Base-by-base conservation (phyloP, 2,888 invertebrate genomes). In the Sphaerophoria taeniata region DNA sequence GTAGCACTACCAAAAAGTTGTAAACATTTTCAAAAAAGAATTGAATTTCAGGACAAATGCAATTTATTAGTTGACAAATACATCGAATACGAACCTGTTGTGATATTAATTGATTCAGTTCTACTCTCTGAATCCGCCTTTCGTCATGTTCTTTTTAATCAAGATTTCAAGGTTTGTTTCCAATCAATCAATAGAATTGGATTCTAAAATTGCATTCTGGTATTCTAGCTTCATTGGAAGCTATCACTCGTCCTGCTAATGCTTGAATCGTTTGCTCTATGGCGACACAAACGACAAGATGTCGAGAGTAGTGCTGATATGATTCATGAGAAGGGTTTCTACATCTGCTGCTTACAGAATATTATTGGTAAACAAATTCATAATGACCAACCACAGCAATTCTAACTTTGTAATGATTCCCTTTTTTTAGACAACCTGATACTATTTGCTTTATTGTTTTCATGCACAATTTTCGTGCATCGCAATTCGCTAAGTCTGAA, bases 11-110 rank as follows among this genome's bases (percentile, higher is more conserved):
- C 39, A 43, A 9, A 7, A 43, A 3, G 4, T 3, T 43, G 3
- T 43, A 43, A 9, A 43, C 9, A 43, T 43, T 3, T 11, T 9
- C 0, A 43, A 43, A 3, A 7, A 2, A 43, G 9, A 11, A 6
- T 11, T 43, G 65, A 34, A 80, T 78, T 87, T 90, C 89, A 98
- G 98, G 94, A 93, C 9, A 93, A 93, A 85, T 98, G 98, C 90
- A 94, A 94, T 61, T 93, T 94, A 56, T 91, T 95, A 12, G 96
- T 97, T 0, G 98, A 98, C 91, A 97, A 97, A 90, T 98, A 98
- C 90, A 95, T 98, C 80, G 98, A 98, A 92, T 97, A 96, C 91
- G 98, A 98, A 90, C 94, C 95, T n/a, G 95, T 97, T 0, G 96
- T 98, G 87, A 95, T 97, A 0, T 94, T 97, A 89, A 95, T 98